These are phyloP conservation scores for Tor tambroides DNA, from an alignment of 2,113 vertebrate genomes.

Conservation along the genomic window DNA sequence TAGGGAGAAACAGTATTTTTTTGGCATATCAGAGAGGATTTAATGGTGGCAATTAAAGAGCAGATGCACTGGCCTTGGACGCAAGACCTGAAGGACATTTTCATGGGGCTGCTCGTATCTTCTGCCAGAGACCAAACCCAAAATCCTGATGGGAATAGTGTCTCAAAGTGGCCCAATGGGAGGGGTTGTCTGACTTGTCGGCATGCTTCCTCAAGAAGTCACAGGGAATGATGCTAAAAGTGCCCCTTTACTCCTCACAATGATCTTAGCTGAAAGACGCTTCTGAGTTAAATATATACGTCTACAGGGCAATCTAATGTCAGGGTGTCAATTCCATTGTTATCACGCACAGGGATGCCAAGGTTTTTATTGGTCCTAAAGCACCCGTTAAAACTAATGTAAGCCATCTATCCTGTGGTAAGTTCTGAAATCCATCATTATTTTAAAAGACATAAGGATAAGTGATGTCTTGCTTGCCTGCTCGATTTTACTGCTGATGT, in stretches of 20 bases:
- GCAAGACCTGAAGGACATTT: constrained; percentile 65
- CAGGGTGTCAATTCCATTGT: constrained; percentile 19
- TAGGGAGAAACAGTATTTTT: constrained; percentile 23
- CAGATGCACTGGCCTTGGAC: constrained; percentile 60
- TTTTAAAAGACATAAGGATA: constrained; percentile 30
- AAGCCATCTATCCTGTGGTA: constrained; percentile 5
- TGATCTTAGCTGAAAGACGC: background rate
- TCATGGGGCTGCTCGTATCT: constrained; percentile 56
- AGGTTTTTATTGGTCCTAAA: constrained; percentile 19
- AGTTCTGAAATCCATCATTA: constrained; percentile 25
- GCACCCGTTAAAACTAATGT: constrained; percentile 23
- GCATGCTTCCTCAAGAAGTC: background rate
- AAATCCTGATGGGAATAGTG: constrained; percentile 21
- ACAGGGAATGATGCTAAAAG: constrained; percentile 12
- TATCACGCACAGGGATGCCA: constrained; percentile 14
- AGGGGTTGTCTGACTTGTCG: constrained; percentile 8
- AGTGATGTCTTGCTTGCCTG: constrained; percentile 27
- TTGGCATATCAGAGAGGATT: constrained; percentile 57
- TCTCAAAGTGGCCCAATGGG: constrained; percentile 24
- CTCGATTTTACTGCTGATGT: constrained; percentile 21
- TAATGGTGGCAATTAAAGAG: constrained; percentile 64
- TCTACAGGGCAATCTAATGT: constrained; percentile 35
- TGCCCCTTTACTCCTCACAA: background rate
- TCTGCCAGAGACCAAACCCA: constrained; percentile 45
- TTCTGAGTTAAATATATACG: constrained; percentile 5